A percentile compares a stretch with the other conserved stretches of the same genome.
These are phyloP conservation scores for Aquatica leii DNA, from an alignment of 2,888 invertebrate genomes.

Conservation along the genomic window DNA sequence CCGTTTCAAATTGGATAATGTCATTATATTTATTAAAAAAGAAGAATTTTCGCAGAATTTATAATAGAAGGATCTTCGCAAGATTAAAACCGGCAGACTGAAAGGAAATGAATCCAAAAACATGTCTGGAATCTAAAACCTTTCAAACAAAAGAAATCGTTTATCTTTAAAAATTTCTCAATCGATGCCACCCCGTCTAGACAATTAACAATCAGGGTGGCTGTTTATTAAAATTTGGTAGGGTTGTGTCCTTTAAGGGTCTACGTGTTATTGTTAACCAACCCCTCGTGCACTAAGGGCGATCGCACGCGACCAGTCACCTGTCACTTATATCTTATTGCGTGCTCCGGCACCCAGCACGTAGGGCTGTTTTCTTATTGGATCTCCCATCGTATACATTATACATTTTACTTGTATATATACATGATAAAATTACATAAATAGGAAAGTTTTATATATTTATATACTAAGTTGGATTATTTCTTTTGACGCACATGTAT, in stretches of 20 bases:
- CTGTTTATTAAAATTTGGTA: conserved; percentile 20
- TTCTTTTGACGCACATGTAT: conserved; percentile 18
- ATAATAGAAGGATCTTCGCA: conserved; percentile 7
- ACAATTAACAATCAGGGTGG: conserved; percentile 5
- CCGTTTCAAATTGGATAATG: no score
- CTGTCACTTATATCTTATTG: conserved; percentile 55
- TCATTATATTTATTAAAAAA: not conserved
- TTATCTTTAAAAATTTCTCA: not conserved
- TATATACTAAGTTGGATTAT: conserved; percentile 11
- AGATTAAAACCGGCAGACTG: conserved; percentile 17
- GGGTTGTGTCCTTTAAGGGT: conserved; percentile 10
- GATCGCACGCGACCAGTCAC: conserved; percentile 53
- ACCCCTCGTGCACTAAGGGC: conserved; percentile 36
- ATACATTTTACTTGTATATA: conserved; percentile 36
- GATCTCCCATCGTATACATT: conserved; percentile 29
- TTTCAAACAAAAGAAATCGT: conserved; percentile 3
- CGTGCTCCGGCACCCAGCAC: conserved; percentile 47
- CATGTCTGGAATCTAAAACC: conserved; percentile 13
- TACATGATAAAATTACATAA: conserved; percentile 34
- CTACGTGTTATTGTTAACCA: conserved; percentile 27
- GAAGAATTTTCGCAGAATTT: conserved; percentile 2
- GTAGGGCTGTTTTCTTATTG: conserved; percentile 40
- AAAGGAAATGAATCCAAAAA: conserved; percentile 13
- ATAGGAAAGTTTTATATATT: no score
- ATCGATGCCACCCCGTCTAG: not conserved